Percentiles rank a stretch among this genome's conserved stretches.
These are phyloP conservation scores for Branchinecta lynchi DNA, from an alignment of 1,140 invertebrate genomes.

Conservation along the genomic window DNA sequence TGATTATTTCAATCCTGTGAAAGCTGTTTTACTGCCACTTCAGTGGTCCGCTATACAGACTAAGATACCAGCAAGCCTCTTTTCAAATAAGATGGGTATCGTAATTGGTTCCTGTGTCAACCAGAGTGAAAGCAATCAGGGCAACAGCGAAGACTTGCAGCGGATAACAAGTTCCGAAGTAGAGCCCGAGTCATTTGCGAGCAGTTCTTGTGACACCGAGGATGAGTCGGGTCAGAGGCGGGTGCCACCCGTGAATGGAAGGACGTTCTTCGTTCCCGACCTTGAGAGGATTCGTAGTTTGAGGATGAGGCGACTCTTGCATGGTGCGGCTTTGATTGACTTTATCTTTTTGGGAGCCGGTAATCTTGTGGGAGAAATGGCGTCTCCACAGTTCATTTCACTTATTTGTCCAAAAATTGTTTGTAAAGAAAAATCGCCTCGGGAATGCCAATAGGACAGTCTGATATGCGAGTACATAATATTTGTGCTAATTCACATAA, in stretches of 20 bases:
- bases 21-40: too few relatives aligned
- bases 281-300: slow-evolving; percentile 13
- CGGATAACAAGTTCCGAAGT: not conserved
- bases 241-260: slow-evolving; percentile 2
- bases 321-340: slow-evolving; percentile 13
- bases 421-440: too few relatives aligned
- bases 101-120: slow-evolving; percentile 55
- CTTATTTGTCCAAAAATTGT: too few relatives aligned
- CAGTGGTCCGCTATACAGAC: too few relatives aligned
- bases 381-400: too few relatives aligned
- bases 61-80: too few relatives aligned
- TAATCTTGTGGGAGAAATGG: too few relatives aligned
- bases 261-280: slow-evolving; percentile 15
- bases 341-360: too few relatives aligned
- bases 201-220: not conserved
- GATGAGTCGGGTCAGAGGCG: slow-evolving; percentile 13
- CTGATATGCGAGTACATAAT: too few relatives aligned
- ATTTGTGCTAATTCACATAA: too few relatives aligned
- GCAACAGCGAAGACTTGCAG: slow-evolving; percentile 16
- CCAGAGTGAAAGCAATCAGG: slow-evolving; percentile 16
- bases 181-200: slow-evolving; percentile 12
- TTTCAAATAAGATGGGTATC: slow-evolving; percentile 41
- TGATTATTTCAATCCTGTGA: too few relatives aligned
- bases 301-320: slow-evolving; percentile 15
- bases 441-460: too few relatives aligned